Evolutionary conservation across 1,140 invertebrate species (phyloP), one percentile per base, ranked within the genome.

Genomic region (Whitmania pigra): DNA sequence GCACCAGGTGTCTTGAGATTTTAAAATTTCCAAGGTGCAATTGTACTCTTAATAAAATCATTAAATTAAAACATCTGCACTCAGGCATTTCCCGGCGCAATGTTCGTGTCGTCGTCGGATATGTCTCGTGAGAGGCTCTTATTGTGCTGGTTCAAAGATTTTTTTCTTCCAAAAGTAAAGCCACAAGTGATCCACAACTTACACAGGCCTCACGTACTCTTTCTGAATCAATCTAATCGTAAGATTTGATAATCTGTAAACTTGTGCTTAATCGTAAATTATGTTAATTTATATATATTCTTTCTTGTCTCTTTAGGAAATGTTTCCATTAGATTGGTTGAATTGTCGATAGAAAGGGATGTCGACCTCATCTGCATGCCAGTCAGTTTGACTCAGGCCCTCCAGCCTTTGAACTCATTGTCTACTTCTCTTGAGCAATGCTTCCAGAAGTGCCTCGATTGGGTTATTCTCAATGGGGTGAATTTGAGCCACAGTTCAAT

Each of bases 61-160:
- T 11, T 49, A 49, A 49, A 49, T 49, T 49, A 49, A 49, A 49
- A 49, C 43, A 11, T 49, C 43, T 49, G 43, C 15, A 18, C n/a
- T 11, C 69, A 74, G 63, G 43, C 69, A 18, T 74, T 53, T 57
- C 73, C 73, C 17, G 70, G 57, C 4, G 73, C 73, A 1, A 27
- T 49, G 17, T 74, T 74, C 63, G 54, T 67, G 17, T 60, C 29
- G 43, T 43, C 31, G 20, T 29, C 40, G 17, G 73, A 69, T 17
- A 29, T 43, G 27, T 25, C 71, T 27, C 66, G 25, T 27, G 57
- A 71, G 20, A 69, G 71, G n/a, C 36, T 53, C 18, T 53, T 74
- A 17, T 57, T 74, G 13, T 72, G 69, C 57, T 74, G 73, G 73
- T 74, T 72, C 49, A 27, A 69, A 66, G 73, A 74, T 53, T 69